A percentile compares a stretch with the other conserved stretches of the same genome.
Conservation (phyloP, 2,797 vertebrate species). For the Mus caroli region DNA sequence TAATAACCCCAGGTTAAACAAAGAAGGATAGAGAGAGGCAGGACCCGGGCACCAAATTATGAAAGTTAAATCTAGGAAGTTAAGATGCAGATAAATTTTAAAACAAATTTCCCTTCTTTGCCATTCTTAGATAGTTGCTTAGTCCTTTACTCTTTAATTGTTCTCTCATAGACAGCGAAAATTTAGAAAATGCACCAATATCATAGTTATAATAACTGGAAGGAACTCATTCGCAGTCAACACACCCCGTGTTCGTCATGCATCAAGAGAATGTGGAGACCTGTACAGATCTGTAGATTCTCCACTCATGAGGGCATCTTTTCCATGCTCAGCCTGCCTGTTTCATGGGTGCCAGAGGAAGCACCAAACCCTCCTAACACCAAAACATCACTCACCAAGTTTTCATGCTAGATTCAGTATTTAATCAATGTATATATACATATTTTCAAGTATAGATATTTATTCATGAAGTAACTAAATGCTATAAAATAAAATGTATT, state of each 20-base stretch:
- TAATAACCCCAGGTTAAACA: neutral
- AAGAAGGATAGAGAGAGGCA: neutral
- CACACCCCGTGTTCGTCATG: neutral
- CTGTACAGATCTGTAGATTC: neutral
- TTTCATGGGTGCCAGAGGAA: neutral
- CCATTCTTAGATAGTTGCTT: neutral
- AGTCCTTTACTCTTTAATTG: neutral
- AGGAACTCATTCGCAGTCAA: neutral
- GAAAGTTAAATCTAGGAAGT: neutral
- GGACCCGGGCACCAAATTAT: neutral
- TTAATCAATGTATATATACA: neutral
- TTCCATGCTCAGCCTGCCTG: neutral
- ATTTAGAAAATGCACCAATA: neutral
- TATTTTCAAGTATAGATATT: neutral
- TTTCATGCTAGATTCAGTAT: neutral
- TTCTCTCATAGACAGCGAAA: constrained; percentile 8
- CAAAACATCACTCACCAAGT: neutral
- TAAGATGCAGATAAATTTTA: neutral
- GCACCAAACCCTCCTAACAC: neutral
- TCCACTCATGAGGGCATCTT: neutral
- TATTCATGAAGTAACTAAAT: constrained; percentile 1
- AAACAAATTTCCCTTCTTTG: neutral
- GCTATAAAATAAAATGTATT: neutral
- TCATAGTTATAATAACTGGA: neutral
- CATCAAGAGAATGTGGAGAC: neutral